Evolutionary conservation across 2,797 vertebrate genomes (phyloP).

Genomic region (Pagetopsis macropterus): DNA sequence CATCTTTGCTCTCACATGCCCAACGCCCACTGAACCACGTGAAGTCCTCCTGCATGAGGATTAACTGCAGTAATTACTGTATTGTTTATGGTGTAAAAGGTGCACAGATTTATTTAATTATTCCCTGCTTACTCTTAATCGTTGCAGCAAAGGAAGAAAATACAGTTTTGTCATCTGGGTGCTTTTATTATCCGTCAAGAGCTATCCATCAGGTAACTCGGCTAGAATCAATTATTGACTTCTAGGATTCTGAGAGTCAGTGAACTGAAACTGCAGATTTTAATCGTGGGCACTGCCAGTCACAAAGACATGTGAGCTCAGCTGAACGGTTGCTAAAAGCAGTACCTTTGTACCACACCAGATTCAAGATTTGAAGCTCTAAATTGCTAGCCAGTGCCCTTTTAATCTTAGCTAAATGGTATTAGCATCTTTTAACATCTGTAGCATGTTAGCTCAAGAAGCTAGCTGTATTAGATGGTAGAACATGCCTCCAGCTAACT

Average conservation of each 20-base stretch:
- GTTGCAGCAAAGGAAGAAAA: constrained; percentile 3
- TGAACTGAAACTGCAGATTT: constrained; percentile 40
- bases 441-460: background rate
- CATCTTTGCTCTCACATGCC: constrained; percentile 53
- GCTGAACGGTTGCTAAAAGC: constrained; percentile 7
- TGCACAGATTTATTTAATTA: constrained; percentile 50
- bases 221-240: constrained; percentile 25
- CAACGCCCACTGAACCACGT: constrained; percentile 56
- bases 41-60: constrained; percentile 68
- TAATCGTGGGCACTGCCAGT: background rate
- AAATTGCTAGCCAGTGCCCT: background rate
- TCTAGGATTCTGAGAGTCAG: constrained; percentile 16
- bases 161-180: constrained; percentile 1
- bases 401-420: background rate
- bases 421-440: background rate
- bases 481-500: background rate
- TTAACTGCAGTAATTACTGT: constrained; percentile 66
- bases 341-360: constrained; percentile 13
- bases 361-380: background rate
- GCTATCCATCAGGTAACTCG: constrained; percentile 25
- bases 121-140: constrained; percentile 8
- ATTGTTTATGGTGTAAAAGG: constrained; percentile 53
- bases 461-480: background rate
- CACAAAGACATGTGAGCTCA: constrained; percentile 10
- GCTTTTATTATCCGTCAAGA: constrained; percentile 24